Evolutionary conservation across 2,113 vertebrate species (phyloP), one percentile per base, ranked within the genome.

Genomic region (Thryonomys swinderianus): DNA sequence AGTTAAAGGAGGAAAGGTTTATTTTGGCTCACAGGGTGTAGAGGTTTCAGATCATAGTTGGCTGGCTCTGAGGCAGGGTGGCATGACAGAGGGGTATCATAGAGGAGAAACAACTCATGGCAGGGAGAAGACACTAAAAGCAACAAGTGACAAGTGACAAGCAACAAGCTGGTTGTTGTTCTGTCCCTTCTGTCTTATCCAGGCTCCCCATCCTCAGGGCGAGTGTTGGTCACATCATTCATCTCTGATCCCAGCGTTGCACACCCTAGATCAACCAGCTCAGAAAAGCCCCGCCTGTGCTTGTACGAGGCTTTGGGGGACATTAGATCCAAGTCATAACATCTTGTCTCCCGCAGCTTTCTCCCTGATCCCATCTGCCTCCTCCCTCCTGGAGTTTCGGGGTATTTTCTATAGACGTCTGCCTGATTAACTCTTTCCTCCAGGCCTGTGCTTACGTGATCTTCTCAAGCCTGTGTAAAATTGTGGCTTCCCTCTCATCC

Each of bases 401-500:
- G 20, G 53, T 13, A 76, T 64, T 95, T 37, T 57, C 32, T 61
- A 7, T 8, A 82, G 20, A 84, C 62, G 55, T 23, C 25, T 34
- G 66, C 25, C 62, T 37, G 78, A 73, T 87, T 64, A 76, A 66
- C 71, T 62, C 27, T 92, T 84, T 69, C 45, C 71, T 92, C 90
- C 61, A 40, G 45, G 27, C n/a, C 73, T 96, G 91, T 61, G 53
- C 55, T 71, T 53, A 66, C 81, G 78, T 61, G 40, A 76, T 83
- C 57, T 69, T 91, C 84, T 93, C 61, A 48, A 53, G 88, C 87
- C 69, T 91, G 14, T 74, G 78, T 86, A 88, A 91, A 82, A 93
- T 62, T 11, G 55, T 59, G 90, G 57, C n/a, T 90, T 16, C 1
- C 37, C 34, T 17, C 27, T 45, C 11, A 0, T 27, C 23, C 11